Percentiles rank a stretch among this genome's conserved stretches.
Evolutionary conservation across 1,140 invertebrate species (phyloP).

Genomic region (Aricia agestis): DNA sequence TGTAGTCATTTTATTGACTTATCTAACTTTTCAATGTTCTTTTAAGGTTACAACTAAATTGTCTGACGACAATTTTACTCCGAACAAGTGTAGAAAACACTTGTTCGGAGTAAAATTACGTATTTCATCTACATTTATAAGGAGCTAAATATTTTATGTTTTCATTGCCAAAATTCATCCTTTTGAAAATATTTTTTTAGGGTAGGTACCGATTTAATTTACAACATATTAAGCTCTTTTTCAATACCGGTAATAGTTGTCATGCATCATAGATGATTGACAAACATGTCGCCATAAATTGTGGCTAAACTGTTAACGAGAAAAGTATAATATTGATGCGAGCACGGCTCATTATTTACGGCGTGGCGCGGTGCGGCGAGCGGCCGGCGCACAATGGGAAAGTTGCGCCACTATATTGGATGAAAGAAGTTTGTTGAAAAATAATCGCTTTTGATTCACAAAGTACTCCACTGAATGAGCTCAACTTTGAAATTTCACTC

Average conservation of each 20-base stretch:
- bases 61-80: too few species aligned
- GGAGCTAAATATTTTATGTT: too few species aligned
- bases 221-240: too few species aligned
- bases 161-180: too few species aligned
- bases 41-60: neutral
- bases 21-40: neutral
- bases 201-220: too few species aligned
- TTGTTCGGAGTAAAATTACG: neutral
- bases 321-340: neutral
- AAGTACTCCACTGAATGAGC: conserved; percentile 5
- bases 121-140: too few species aligned
- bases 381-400: neutral
- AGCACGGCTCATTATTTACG: neutral
- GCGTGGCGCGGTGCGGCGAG: neutral
- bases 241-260: too few species aligned
- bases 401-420: conserved; percentile 10
- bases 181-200: too few species aligned
- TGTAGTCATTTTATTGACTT: conserved; percentile 2
- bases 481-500: neutral
- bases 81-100: too few species aligned
- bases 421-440: conserved; percentile 14
- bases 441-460: conserved; percentile 6
- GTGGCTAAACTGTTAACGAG: neutral
- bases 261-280: neutral
- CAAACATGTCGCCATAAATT: neutral